Evolutionary conservation across 2,888 invertebrate species (phyloP), one percentile per base, ranked within the genome.

Genomic region (Stenichneumon culpator): DNA sequence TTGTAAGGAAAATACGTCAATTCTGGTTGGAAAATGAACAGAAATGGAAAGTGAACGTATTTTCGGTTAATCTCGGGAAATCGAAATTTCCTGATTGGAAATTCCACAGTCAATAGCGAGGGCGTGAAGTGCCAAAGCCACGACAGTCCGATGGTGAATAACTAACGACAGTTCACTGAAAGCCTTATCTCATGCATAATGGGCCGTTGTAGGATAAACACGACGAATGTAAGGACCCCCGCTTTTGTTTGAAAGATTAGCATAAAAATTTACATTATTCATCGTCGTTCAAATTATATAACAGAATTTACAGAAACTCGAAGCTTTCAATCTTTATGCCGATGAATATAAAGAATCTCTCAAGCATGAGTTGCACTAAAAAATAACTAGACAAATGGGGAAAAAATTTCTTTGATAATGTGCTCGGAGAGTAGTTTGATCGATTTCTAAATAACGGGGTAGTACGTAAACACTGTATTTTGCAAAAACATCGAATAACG

Each of bases 151-250:
- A 14, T 0, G 4, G 16, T 73, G 73, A 80, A 73, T 54, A 65
- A 72, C 7, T 47, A 67, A 72, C 14, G 28, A 32, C 54, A n/a
- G 32, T 22, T 57, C 6, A 19, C 54, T 67, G 67, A 54, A 52
- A 65, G 79, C 52, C 50, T 44, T 32, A 5, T 32, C 44, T 67
- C 79, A 67, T 80, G 28, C 67, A 65, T 80, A 73, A 80, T 73
- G 54, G 57, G 50, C 54, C 36, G 19, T 67, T 68, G n/a, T 57
- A 19, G 67, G 54, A 36, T 39, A 52, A 36, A 54, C 19, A 22
- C 36, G 22, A 44, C 25, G 39, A 73, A 44, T 16, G 44, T 7
- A 57, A 39, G 36, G 16, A 19, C 7, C 60, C 44, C 60, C 47
- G 28, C 73, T 73, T 32, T 32, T 32, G n/a, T 60, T 60, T n/a